phyloP scores from a whole-genome alignment of 2,888 invertebrate species.

The Orthosia gracilis region DNA sequence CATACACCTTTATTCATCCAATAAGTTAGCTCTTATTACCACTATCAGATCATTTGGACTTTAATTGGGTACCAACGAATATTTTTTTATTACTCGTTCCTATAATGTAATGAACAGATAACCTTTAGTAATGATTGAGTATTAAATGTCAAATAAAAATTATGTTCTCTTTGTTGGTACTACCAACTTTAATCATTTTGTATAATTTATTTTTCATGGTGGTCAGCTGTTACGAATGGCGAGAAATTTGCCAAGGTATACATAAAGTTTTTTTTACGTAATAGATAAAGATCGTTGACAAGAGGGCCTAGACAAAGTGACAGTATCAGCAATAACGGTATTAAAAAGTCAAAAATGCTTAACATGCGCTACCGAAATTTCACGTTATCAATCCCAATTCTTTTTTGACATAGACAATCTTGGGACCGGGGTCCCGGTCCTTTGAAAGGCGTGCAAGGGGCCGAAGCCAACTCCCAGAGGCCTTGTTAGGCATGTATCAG shows the following conservation, averaged over 20 bases:
- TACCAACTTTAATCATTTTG: not conserved
- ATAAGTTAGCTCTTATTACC: conserved; percentile 52
- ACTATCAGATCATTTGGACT: conserved; percentile 63
- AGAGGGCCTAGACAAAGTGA: not conserved
- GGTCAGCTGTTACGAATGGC: not conserved
- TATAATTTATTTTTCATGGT: not conserved
- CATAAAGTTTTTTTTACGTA: not conserved
- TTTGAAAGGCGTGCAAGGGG: no score
- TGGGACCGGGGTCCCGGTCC: no score
- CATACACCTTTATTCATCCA: conserved; percentile 28
- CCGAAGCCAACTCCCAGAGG: no score
- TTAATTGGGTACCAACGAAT: conserved; percentile 64
- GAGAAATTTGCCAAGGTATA: not conserved
- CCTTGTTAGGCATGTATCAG: no score
- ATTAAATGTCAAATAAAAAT: conserved; percentile 40
- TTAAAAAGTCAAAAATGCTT: no score
- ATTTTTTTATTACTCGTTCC: conserved; percentile 42
- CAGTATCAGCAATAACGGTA: not conserved
- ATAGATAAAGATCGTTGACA: not conserved
- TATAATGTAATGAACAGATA: conserved; percentile 36
- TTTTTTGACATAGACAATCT: no score
- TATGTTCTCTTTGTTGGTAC: conserved; percentile 31
- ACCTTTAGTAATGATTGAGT: conserved; percentile 44
- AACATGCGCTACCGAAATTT: no score
- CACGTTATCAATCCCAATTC: no score